Evolutionary conservation across 2,888 invertebrate genomes (phyloP).

Genomic region (Hydropsyche betteni): DNA sequence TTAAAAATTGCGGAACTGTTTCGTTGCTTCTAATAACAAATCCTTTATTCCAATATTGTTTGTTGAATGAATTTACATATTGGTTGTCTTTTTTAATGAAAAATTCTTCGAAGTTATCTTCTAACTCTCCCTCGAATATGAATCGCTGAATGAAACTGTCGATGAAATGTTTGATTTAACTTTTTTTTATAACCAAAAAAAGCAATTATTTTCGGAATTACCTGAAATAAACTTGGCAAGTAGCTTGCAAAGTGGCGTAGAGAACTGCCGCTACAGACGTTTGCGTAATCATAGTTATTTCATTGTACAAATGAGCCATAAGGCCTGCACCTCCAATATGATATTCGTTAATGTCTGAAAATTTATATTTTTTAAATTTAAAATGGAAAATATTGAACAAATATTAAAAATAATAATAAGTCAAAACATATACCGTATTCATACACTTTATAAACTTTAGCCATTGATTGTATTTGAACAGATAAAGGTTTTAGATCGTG

Average conservation of each 20-base stretch:
- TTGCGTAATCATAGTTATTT: conserved; percentile 69
- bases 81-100: conserved; percentile 78
- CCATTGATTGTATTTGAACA: conserved; percentile 65
- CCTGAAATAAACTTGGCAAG: conserved; percentile 71
- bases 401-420: conserved; percentile 54
- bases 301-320: conserved; percentile 72
- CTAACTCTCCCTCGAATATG: conserved; percentile 84
- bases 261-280: conserved; percentile 66
- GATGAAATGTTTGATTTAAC: background rate
- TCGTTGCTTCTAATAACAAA: conserved; percentile 65
- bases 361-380: conserved; percentile 50
- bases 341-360: conserved; percentile 35
- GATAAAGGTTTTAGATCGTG: conserved; percentile 63
- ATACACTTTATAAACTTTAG: conserved; percentile 66
- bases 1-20: conserved; percentile 75
- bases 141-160: conserved; percentile 79
- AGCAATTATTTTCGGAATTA: conserved; percentile 52
- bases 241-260: conserved; percentile 66
- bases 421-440: conserved; percentile 57
- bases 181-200: background rate
- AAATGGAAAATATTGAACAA: conserved; percentile 50
- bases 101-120: conserved; percentile 84
- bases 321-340: conserved; percentile 65
- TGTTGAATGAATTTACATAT: conserved; percentile 70
- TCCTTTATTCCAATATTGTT: conserved; percentile 75